Conservation (phyloP, 2,113 vertebrate genomes). For the Vimba vimba region DNA sequence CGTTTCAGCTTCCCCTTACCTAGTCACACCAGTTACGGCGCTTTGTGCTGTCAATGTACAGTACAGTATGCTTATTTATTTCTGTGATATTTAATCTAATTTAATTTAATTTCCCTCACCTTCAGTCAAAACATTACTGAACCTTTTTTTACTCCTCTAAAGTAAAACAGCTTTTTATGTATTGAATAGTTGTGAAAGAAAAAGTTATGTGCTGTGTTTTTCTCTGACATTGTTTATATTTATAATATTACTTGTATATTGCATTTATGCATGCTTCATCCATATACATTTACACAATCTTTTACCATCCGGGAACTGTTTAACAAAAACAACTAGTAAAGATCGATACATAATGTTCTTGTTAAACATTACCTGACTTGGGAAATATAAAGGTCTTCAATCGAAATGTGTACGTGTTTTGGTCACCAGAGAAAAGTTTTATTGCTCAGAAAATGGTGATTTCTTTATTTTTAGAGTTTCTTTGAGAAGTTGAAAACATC, state of each 20-base stretch:
- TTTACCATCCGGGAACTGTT: slow-evolving; percentile 29
- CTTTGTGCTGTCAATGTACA: too few species aligned
- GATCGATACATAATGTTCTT: not conserved
- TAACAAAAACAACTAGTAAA: not conserved
- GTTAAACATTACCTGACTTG: not conserved
- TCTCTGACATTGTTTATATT: not conserved
- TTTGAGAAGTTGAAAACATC: slow-evolving; percentile 73
- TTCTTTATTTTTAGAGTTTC: slow-evolving; percentile 68
- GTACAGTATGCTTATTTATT: not conserved
- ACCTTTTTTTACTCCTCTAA: not conserved
- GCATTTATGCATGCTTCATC: not conserved
- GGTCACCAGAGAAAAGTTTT: not conserved
- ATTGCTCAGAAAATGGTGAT: not conserved
- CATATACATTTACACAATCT: slow-evolving; percentile 8
- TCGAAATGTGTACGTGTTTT: not conserved
- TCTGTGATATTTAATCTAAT: not conserved
- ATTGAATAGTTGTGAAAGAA: not conserved
- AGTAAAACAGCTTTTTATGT: not conserved
- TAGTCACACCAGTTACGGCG: not conserved
- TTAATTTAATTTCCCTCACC: too few species aligned
- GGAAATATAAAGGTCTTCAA: not conserved
- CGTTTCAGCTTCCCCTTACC: slow-evolving; percentile 22
- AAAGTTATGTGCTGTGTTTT: not conserved
- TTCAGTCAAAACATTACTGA: not conserved
- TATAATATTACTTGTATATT: not conserved